Conservation (phyloP, 1,140 invertebrate species). For the Pogonomyrmex californicus region DNA sequence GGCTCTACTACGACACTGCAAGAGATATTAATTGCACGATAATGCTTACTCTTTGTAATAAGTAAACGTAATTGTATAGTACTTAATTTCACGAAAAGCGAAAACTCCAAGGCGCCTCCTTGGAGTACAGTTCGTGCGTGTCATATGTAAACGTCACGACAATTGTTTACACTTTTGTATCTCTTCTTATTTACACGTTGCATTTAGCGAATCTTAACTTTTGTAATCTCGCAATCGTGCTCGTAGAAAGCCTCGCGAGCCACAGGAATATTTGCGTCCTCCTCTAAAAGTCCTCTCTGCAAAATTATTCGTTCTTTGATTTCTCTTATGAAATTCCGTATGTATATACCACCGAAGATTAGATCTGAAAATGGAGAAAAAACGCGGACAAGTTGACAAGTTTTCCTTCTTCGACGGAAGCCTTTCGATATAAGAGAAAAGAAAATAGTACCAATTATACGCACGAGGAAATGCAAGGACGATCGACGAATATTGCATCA, state of each 20-base stretch:
- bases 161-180: constrained; percentile 48
- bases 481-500: constrained; percentile 71
- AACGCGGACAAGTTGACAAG: constrained; percentile 76
- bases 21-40: constrained; percentile 62
- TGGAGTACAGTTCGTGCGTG: not conserved
- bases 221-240: constrained; percentile 5
- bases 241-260: constrained; percentile 13
- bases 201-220: constrained; percentile 10
- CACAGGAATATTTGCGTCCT: constrained; percentile 72
- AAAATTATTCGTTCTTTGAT: constrained; percentile 38
- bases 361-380: constrained; percentile 79
- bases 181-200: constrained; percentile 28
- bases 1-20: constrained; percentile 76
- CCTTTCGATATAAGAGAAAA: constrained; percentile 51
- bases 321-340: constrained; percentile 60
- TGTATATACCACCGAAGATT: constrained; percentile 83
- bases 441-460: constrained; percentile 28
- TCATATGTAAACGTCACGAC: not conserved
- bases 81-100: constrained; percentile 67
- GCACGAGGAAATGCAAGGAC: constrained; percentile 36
- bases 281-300: constrained; percentile 11
- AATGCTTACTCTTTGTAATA: constrained; percentile 51
- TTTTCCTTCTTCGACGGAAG: constrained; percentile 69
- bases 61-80: constrained; percentile 69
- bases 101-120: not conserved